These are phyloP conservation scores for Habroteleia sp. DNA, from an alignment of 2,888 invertebrate genomes.

Conservation along the genomic window DNA sequence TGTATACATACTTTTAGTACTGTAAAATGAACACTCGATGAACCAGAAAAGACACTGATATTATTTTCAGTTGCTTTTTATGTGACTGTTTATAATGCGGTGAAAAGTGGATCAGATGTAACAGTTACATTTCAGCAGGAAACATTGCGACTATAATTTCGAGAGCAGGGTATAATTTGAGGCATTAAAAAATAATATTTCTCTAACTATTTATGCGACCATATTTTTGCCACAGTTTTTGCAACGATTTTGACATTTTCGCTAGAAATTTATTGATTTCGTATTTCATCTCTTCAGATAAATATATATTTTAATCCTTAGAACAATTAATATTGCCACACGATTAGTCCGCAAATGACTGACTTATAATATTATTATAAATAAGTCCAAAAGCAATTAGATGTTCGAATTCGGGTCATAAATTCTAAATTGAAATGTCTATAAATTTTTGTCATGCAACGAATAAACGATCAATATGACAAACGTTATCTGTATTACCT, in stretches of 20 bases:
- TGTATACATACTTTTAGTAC: no score
- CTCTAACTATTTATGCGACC: neutral
- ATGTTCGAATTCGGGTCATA: constrained; percentile 34
- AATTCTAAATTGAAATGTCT: constrained; percentile 46
- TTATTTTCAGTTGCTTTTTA: no score
- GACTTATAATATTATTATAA: no score
- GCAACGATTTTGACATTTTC: no score
- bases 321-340: no score
- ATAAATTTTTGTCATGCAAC: constrained; percentile 36
- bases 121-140: constrained; percentile 30
- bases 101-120: constrained; percentile 13
- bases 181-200: constrained; percentile 12
- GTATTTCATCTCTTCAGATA: neutral
- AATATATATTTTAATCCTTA: no score
- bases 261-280: no score
- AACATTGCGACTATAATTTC: constrained; percentile 19
- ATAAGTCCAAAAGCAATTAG: constrained; percentile 21
- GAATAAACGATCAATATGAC: no score
- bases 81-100: no score
- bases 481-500: no score
- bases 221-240: neutral
- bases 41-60: no score
- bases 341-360: no score
- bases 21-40: neutral
- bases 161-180: constrained; percentile 21